Conservation (phyloP, 2,797 vertebrate genomes). For the Darevskia nairensis region DNA sequence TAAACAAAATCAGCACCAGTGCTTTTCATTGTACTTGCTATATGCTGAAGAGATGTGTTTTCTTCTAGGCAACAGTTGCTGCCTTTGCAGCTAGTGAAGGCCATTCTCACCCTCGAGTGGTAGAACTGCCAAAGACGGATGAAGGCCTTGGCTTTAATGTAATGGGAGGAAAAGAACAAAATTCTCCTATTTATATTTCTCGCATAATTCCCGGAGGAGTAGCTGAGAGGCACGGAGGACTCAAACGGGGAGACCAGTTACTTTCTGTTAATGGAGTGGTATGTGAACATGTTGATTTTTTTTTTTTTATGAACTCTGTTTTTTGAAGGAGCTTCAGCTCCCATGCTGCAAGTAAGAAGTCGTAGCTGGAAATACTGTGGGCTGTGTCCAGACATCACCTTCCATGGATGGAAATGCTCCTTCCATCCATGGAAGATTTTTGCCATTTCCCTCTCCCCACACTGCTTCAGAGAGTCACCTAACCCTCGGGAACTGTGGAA, state of each 20-base stretch:
- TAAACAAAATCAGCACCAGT: conserved; percentile 27
- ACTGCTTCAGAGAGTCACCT: too few species aligned
- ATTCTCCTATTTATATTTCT: conserved; percentile 99
- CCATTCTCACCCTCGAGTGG: conserved; percentile 96
- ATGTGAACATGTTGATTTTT: conserved; percentile 66
- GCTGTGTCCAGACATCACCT: neutral
- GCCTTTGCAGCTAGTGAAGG: conserved; percentile 98
- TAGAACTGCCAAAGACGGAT: conserved; percentile 97
- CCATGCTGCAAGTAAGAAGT: neutral
- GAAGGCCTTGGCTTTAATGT: conserved; percentile 99
- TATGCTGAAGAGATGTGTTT: conserved; percentile 62
- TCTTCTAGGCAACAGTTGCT: conserved; percentile 93
- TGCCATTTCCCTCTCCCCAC: too few species aligned
- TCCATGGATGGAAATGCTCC: too few species aligned
- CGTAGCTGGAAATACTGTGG: neutral
- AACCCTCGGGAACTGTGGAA: too few species aligned
- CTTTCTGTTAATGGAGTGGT: conserved; percentile 98
- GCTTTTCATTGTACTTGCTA: conserved; percentile 3
- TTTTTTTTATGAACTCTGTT: conserved; percentile 38
- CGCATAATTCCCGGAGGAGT: conserved; percentile 98
- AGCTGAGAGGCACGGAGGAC: conserved; percentile 94
- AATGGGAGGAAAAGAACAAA: conserved; percentile 99
- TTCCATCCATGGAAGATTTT: too few species aligned
- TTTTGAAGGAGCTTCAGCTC: conserved; percentile 29
- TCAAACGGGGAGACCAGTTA: conserved; percentile 97